These are phyloP conservation scores for Ailuropoda melanoleuca DNA, from an alignment of 2,113 vertebrate species.

Conservation along the genomic window DNA sequence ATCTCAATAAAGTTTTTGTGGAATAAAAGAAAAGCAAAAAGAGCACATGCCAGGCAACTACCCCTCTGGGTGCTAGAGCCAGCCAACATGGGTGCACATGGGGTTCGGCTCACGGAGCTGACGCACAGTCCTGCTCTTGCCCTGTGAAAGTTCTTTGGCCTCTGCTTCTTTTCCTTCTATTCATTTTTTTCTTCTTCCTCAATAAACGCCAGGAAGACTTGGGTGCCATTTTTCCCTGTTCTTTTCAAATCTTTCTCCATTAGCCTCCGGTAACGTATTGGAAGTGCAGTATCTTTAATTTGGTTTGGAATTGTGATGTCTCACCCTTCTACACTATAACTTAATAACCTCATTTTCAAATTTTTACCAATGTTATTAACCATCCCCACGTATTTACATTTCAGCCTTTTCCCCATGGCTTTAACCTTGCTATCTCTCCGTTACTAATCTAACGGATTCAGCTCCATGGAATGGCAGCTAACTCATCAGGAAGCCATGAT, in stretches of 20 bases:
- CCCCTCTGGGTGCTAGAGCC: not conserved
- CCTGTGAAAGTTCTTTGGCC: not conserved
- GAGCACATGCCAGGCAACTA: not conserved
- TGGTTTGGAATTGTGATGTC: not conserved
- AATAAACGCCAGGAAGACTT: not conserved
- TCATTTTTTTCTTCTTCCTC: not conserved
- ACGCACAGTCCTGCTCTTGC: not conserved
- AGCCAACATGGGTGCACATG: not conserved
- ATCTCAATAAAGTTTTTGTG: not conserved
- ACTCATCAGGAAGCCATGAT: not conserved
- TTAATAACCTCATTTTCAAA: not conserved
- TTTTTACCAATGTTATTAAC: not conserved
- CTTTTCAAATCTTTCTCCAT: not conserved
- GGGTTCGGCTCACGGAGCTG: not conserved
- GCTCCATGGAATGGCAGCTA: not conserved
- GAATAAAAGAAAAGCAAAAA: not conserved
- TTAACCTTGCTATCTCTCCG: slow-evolving; percentile 2
- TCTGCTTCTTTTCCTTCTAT: not conserved
- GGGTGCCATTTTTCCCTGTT: not conserved
- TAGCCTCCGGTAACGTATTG: not conserved
- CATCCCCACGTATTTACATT: not conserved
- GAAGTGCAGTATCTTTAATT: not conserved
- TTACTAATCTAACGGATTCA: not conserved
- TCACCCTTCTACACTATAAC: not conserved
- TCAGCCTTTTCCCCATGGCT: not conserved